Base-by-base conservation (phyloP, 2,797 vertebrate species). In the Lithobates sylvaticus region DNA sequence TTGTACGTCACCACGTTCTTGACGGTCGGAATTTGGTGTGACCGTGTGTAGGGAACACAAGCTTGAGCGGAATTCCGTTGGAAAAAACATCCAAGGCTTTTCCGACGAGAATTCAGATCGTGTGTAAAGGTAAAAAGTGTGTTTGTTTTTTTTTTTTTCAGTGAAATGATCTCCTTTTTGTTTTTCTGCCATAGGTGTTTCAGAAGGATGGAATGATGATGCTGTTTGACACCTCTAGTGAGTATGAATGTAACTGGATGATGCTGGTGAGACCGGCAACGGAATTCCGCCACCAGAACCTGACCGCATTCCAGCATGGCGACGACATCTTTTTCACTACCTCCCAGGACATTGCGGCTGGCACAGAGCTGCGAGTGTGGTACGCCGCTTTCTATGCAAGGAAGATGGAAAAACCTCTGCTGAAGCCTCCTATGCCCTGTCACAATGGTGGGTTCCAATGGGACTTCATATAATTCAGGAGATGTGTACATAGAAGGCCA, bases 191-290 rank as follows among this genome's bases (percentile, higher is more conserved):
- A 12, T 15, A 99, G 98, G 96, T 99, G 85, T 99, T 99, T 94
- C 97, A 96, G 91, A 97, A 94, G 86, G 96, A 98, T 0, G 94
- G 96, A 0, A 88, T 94, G 1, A 91, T 97, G 58, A 92, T 97
- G 74, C 96, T 95, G 90, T 97, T 98, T 4, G 97, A 99, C 93
- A 96, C 96, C 15, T 95, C 96, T 78, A 97, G 94, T 0, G 98
- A 99, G 85, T 97, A 98, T 1, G 97, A 99, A 89, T 99, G 98
- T 90, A 99, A 99, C 93, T 99, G 98, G 98, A 99, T 99, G 98
- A 99, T 99, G 96, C 93, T 99, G 90, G 98, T 99, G 79, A 94
- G 97, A 64, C 97, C 97, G 0, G 98, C 98, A 12, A 93, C 90
- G 0, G 94, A 97, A 87, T 94, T 97, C 13, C 92, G 90, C 12